phyloP scores from a whole-genome alignment of 23 tunicate genomes.

The Trididemnum miniatum region DNA sequence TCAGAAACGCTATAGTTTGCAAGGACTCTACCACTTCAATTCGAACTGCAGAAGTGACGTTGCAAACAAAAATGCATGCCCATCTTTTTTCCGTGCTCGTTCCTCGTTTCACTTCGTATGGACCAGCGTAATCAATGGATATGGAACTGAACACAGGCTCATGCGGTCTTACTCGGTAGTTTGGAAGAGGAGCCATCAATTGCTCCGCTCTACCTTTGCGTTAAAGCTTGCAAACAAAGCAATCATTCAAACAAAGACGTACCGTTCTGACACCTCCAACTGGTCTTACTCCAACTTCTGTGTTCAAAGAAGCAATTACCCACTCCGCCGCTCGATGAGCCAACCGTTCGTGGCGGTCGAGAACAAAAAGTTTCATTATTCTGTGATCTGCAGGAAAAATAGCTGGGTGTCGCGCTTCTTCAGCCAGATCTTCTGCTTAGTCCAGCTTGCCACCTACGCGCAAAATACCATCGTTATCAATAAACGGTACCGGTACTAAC shows the following conservation, averaged over 20 bases:
- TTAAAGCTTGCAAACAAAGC: background rate
- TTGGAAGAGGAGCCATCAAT: constrained; percentile 6
- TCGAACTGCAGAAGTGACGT: background rate
- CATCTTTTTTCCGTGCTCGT: background rate
- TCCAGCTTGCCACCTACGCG: background rate
- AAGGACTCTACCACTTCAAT: background rate
- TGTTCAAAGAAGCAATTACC: background rate
- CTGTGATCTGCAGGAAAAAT: background rate
- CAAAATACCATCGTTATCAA: background rate
- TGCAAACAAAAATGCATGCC: background rate
- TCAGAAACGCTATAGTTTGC: background rate
- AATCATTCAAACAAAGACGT: background rate
- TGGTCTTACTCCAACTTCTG: constrained; percentile 12
- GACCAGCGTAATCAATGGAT: background rate
- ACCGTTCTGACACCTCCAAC: background rate
- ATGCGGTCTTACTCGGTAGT: background rate
- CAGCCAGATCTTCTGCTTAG: background rate
- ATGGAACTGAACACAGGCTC: background rate
- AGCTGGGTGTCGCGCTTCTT: background rate
- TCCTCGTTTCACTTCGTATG: constrained; percentile 9
- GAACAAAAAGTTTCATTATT: background rate
- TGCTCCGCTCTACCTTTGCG: background rate
- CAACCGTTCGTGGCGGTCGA: background rate
- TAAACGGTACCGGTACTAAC: background rate
- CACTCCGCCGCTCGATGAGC: background rate